A percentile compares a stretch with the other conserved stretches of the same genome.
Conservation (phyloP, 1,140 invertebrate genomes). For the Lithobius niger region DNA sequence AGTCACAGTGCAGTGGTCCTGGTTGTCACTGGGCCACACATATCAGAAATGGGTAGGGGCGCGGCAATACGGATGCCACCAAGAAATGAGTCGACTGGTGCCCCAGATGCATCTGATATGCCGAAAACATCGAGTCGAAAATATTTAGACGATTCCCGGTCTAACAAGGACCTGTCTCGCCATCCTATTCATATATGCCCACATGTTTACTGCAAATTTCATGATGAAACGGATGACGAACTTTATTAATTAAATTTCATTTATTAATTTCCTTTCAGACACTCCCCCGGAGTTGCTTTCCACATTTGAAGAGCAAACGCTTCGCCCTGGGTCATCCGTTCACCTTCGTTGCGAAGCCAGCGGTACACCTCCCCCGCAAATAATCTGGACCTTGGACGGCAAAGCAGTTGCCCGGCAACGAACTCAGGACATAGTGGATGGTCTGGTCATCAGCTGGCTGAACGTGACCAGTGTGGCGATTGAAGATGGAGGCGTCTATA, state of each 20-base stretch:
- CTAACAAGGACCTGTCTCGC: too few species aligned
- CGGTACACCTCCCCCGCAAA: slow-evolving; percentile 63
- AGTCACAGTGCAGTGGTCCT: too few species aligned
- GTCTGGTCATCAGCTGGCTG: slow-evolving; percentile 85
- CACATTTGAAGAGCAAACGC: slow-evolving; percentile 69
- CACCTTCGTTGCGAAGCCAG: slow-evolving; percentile 67
- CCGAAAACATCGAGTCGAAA: too few species aligned
- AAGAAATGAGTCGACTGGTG: too few species aligned
- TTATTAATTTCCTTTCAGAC: slow-evolving; percentile 6
- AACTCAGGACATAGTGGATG: slow-evolving; percentile 78
- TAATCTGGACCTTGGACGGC: slow-evolving; percentile 36
- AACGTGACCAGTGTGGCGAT: slow-evolving; percentile 78
- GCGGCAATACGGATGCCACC: too few species aligned
- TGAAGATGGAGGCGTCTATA: slow-evolving; percentile 83
- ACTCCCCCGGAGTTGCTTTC: slow-evolving; percentile 62
- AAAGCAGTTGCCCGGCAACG: slow-evolving; percentile 34
- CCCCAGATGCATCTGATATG: too few species aligned
- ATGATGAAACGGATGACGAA: neutral
- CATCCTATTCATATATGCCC: too few species aligned
- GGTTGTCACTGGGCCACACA: too few species aligned
- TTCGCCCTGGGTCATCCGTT: slow-evolving; percentile 70
- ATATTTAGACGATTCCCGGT: too few species aligned
- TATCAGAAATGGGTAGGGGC: too few species aligned
- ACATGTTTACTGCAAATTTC: neutral
- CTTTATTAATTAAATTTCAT: too few species aligned